A percentile compares a stretch with the other conserved stretches of the same genome.
These are phyloP conservation scores for Hirundo rustica DNA, from an alignment of 2,797 vertebrate genomes.

Conservation along the genomic window DNA sequence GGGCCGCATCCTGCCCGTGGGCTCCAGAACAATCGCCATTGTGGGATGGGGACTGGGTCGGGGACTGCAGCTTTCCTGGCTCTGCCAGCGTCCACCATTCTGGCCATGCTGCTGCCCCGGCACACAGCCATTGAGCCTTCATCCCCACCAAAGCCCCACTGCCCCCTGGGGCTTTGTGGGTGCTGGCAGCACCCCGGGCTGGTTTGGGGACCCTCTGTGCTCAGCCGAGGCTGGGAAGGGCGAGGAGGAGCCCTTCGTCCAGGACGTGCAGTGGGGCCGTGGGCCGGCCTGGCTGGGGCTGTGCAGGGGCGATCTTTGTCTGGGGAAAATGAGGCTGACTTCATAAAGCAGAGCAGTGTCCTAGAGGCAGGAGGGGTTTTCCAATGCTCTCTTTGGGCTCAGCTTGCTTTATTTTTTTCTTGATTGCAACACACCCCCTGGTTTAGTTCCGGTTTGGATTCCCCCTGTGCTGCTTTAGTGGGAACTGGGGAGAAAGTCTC, in stretches of 20 bases:
- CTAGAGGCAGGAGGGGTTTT: not conserved
- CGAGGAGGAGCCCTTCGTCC: accelerated
- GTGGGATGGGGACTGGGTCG: not conserved
- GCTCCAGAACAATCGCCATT: slow-evolving; percentile 42
- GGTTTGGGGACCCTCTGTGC: not conserved
- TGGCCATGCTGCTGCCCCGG: accelerated
- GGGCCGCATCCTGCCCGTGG: not conserved
- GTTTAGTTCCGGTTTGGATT: not conserved
- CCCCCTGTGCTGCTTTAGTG: not conserved
- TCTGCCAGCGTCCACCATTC: not conserved
- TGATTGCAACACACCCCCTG: not conserved
- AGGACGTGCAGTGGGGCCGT: accelerated
- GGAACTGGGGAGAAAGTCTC: not conserved
- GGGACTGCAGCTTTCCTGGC: not conserved
- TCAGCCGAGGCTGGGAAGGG: not conserved
- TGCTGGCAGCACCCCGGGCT: not conserved
- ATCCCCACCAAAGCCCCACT: not conserved
- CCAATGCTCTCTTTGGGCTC: accelerated
- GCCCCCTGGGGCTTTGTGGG: not conserved
- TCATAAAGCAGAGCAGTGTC: not conserved
- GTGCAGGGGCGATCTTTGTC: accelerated
- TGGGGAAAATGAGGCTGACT: not conserved
- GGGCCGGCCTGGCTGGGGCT: not conserved
- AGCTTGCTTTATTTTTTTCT: not conserved
- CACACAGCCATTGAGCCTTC: not conserved